Evolutionary conservation across 2,888 invertebrate species (phyloP), one percentile per base, ranked within the genome.

Genomic region (Agrenia bidenticulata): DNA sequence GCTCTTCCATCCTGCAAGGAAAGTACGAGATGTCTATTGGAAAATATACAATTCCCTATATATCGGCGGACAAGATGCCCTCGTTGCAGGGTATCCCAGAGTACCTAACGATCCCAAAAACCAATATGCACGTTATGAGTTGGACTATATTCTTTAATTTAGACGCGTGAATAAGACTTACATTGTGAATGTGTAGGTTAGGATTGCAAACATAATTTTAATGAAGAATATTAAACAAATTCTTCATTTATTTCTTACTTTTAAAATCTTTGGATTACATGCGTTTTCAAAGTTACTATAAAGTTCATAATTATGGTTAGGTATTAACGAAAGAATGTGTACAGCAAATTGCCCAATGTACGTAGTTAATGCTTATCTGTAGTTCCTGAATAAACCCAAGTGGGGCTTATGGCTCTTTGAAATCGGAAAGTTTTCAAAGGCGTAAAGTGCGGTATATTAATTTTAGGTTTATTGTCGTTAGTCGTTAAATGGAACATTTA

Each of bases 11-110:
- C 99, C 99, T 1, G 99, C 99, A 7, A 85, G 99, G 64, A 99
- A 99, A 83, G 99, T 99, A 0, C 88, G 99, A 27, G 99, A 99
- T 80, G 99, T 99, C 0, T 98, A 98, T 80, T 99, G 99, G 99
- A 99, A 99, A 82, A 96, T 97, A 76, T 99, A 98, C 82, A 99
- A 99, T 83, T 96, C 97, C 0, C 84, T 99, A 61, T 99, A 99
- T 79, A 98, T 99, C 77, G 99, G 99, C 26, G 97, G 95, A 7
- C 98, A 99, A 81, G 99, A 99, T 81, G 92, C 98, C 1, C 84
- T 99, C 60, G 95, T 99, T 27, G 94, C 94, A 53, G 95, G 96
- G 17, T 99, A 96, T 82, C 98, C 99, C n/a, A 84, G 96, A 75
- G 91, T 99, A 80, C 88, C 89, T 73, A 94, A 98, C 80, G 97